A percentile compares a stretch with the other conserved stretches of the same genome.
Conservation (phyloP, 2,113 vertebrate genomes). For the Spheniscus mendiculus region DNA sequence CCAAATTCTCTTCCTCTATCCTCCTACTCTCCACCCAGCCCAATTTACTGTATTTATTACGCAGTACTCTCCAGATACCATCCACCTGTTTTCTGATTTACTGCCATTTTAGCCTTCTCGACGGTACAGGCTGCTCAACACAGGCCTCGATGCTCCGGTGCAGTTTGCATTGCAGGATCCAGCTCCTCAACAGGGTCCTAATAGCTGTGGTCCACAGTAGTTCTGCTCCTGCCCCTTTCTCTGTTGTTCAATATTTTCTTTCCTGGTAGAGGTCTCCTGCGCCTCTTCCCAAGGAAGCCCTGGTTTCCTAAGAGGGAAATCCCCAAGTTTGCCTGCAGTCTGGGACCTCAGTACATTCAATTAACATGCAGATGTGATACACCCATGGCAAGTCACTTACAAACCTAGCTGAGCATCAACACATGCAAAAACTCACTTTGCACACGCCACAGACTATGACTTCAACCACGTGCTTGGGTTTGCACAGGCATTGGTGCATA, state of each 20-base stretch:
- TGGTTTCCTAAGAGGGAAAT: background rate
- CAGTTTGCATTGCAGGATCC: background rate
- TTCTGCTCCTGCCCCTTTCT: background rate
- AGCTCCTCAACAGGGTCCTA: background rate
- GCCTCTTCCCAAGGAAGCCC: background rate
- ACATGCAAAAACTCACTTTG: background rate
- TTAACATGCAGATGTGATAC: background rate
- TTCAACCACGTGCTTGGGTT: conserved; percentile 1
- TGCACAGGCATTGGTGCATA: conserved; percentile 4
- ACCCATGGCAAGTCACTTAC: background rate
- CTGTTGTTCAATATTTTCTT: background rate
- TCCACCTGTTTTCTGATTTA: background rate
- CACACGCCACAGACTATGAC: background rate
- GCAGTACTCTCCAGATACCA: background rate
- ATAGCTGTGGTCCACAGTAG: background rate
- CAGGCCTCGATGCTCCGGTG: accelerated
- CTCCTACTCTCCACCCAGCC: background rate
- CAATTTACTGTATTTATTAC: background rate
- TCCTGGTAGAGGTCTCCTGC: background rate
- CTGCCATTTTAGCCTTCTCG: background rate
- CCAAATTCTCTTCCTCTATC: background rate
- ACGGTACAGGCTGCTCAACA: background rate
- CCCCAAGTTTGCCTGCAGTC: background rate
- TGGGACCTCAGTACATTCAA: background rate
- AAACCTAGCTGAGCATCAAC: background rate